A percentile compares a stretch with the other conserved stretches of the same genome.
Conservation (phyloP, 2,888 invertebrate genomes). For the Meteorus colon region DNA sequence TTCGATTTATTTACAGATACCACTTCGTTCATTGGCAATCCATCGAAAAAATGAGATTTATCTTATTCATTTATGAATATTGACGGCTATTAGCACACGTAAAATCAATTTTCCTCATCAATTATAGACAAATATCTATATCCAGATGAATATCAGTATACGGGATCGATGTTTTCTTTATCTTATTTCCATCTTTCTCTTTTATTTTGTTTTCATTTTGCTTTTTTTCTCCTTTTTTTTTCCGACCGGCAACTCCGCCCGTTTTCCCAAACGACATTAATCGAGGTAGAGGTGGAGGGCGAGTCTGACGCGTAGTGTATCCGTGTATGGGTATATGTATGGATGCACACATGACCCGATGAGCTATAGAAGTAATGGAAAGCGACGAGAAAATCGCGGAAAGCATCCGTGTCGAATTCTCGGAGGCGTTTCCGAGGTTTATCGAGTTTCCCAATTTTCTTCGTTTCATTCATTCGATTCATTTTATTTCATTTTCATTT, state of each 20-base stretch:
- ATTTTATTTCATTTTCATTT: conserved; percentile 26
- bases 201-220: not conserved
- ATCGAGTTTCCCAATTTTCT: conserved; percentile 43
- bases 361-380: conserved; percentile 22
- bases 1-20: too few relatives aligned
- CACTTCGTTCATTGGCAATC: too few relatives aligned
- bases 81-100: too few relatives aligned
- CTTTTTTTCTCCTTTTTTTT: not conserved
- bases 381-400: conserved; percentile 30
- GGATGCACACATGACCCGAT: conserved; percentile 29
- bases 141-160: too few relatives aligned
- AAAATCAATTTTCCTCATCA: too few relatives aligned
- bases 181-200: not conserved
- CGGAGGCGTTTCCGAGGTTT: conserved; percentile 46
- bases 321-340: not conserved
- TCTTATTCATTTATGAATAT: too few relatives aligned
- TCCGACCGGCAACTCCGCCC: not conserved
- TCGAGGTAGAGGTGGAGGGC: conserved; percentile 13
- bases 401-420: conserved; percentile 39
- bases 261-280: conserved; percentile 34
- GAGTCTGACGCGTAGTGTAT: not conserved
- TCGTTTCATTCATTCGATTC: conserved; percentile 34
- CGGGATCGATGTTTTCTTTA: too few relatives aligned
- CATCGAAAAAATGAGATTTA: too few relatives aligned
- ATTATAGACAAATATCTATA: too few relatives aligned